Evolutionary conservation across 2,797 vertebrate species (phyloP), one percentile per base, ranked within the genome.

Genomic region (Iguana delicatissima): DNA sequence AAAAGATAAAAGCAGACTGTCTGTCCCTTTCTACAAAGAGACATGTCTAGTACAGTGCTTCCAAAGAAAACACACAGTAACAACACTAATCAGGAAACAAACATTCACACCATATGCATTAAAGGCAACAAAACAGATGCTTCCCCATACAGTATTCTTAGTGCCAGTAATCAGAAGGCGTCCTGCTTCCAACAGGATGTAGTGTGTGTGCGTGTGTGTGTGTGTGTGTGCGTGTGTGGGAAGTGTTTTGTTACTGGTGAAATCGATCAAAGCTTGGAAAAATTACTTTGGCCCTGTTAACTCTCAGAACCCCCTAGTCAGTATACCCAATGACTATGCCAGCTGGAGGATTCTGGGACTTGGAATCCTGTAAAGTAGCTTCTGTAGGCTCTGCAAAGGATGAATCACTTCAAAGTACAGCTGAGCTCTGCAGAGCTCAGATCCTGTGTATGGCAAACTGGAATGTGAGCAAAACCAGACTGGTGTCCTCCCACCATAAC

Each of bases 61-160:
- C 62, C 52, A 80, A 85, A n/a, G 2, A 73, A 85, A 80, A 82
- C 35, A 80, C 22, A 85, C 38, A 73, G 5, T 80, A 46, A 57
- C 35, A 80, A 86, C 4, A 81, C 76, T 72, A 57, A 72, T 80
- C 62, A 73, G 82, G 55, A 73, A 89, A 84, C 64, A 80, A 86
- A 86, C 52, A 18, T 13, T 80, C 29, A 73, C 29, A 55, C 38
- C 22, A 12, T 32, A 72, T 16, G 57, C 57, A 42, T 52, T 38
- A 35, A 59, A 81, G 29, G 52, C 22, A 72, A 72, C 38, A 42
- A 38, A 77, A 42, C 35, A 42, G 74, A 77, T 77, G 74, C 20
- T 42, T 46, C 20, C 38, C 38, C 38, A 77, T 42, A 77, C 12
- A 42, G 16, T 10, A 12, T 8, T 77, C 1, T 77, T 42, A 77